Conservation (phyloP, 2,113 vertebrate genomes). For the Corythornis vintsioides region DNA sequence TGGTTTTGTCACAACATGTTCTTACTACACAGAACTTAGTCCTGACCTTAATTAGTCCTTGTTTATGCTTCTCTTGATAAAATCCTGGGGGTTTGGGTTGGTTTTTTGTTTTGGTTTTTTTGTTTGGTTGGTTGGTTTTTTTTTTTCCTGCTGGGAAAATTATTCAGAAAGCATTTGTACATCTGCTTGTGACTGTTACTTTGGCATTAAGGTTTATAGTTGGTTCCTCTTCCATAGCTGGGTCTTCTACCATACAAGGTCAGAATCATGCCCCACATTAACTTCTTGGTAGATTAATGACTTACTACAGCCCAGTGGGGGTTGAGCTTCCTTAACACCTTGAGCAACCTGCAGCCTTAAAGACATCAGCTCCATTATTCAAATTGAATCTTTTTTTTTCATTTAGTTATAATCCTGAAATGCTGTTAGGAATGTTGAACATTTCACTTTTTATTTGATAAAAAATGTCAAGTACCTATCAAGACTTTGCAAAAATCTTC, state of each 20-base stretch:
- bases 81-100: background rate
- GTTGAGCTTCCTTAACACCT: background rate
- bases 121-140: no score
- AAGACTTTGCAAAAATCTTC: background rate
- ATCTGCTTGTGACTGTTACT: background rate
- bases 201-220: background rate
- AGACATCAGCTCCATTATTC: background rate
- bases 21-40: background rate
- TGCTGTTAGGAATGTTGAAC: background rate
- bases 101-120: no score
- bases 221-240: background rate
- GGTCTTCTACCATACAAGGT: background rate
- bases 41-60: background rate
- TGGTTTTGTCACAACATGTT: background rate
- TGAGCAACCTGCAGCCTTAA: background rate
- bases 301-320: background rate
- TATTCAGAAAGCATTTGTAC: background rate
- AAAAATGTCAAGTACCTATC: background rate
- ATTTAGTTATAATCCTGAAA: background rate
- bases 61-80: background rate
- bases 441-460: background rate
- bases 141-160: background rate
- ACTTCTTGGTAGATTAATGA: background rate
- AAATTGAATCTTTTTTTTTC: background rate
- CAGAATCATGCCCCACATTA: background rate